Evolutionary conservation across 2,888 invertebrate genomes (phyloP), one percentile per base, ranked within the genome.

Genomic region (Habrosyne pyritoides): DNA sequence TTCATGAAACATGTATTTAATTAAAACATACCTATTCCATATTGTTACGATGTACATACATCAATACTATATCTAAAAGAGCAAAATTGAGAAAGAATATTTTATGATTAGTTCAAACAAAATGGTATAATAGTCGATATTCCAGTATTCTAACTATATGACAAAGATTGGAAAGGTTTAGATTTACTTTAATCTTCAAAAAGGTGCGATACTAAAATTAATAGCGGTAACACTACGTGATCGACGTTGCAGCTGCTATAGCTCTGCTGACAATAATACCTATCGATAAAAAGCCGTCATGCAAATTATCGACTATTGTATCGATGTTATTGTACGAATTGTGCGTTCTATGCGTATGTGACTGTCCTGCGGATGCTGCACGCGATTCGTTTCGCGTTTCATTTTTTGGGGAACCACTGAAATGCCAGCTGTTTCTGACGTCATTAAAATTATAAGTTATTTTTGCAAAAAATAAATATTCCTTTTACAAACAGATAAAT

Each of bases 241-340:
- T 47, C 46, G 53, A 57, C 55, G 57, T 54, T 64, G 86, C 91
- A 91, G 91, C 91, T 92, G 91, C 77, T 63, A 69, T 73, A 69
- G 77, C 74, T 75, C 75, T 67, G 74, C 77, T 81, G 81, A 86
- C 87, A 88, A 87, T 80, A 70, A 77, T 30, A 30, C 50, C 28
- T 81, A 75, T 79, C 79, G 81, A 87, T 89, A 91, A 91, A 91
- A 90, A 90, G 77, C 69, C 89, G 92, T 92, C 92, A 91, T 91
- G 91, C 92, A 90, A 91, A 92, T 92, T 90, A 91, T 86, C 73
- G 75, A 79, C 76, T 82, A 87, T 92, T 87, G 87, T 89, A 78
- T 74, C 75, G 77, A 69, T 66, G 79, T 75, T 49, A 50, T 50
- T 50, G 48, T 48, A 26, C 48, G 24, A 26, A 87, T 91, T 91